A percentile compares a stretch with the other conserved stretches of the same genome.
phyloP scores from a whole-genome alignment of 2,888 invertebrate species.

The Xiphydria camelus region DNA sequence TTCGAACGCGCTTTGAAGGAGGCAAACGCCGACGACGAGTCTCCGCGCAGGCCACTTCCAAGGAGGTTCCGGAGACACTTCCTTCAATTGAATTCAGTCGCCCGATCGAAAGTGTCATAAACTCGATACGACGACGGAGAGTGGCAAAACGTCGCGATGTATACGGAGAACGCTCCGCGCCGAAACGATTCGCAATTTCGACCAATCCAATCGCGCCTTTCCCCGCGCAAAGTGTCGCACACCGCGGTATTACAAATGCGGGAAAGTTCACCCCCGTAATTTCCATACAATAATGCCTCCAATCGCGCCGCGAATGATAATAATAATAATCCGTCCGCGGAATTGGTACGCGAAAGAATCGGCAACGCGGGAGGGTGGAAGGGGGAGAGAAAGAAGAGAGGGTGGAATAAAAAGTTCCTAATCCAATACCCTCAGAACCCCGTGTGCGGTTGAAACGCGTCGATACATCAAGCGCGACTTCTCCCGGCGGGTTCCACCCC shows the following conservation, averaged over 20 bases:
- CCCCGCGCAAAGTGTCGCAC: no score
- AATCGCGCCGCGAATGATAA: slow-evolving; percentile 11
- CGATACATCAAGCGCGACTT: slow-evolving; percentile 31
- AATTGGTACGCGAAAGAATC: background rate
- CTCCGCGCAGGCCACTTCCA: no score
- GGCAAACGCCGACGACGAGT: no score
- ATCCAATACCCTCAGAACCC: slow-evolving; percentile 8
- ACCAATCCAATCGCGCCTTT: no score
- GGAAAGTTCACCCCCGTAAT: slow-evolving; percentile 12
- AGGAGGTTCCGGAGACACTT: no score
- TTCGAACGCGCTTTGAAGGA: no score
- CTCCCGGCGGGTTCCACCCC: slow-evolving; percentile 24
- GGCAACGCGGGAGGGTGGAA: background rate
- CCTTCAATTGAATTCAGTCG: no score
- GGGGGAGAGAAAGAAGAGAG: background rate
- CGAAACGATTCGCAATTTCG: no score
- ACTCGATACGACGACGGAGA: no score
- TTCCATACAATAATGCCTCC: slow-evolving; percentile 14
- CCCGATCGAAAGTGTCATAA: no score
- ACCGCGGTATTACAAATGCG: slow-evolving; percentile 14
- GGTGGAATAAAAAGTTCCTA: slow-evolving; percentile 16
- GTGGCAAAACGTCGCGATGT: no score
- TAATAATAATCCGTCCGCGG: slow-evolving; percentile 11
- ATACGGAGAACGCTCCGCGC: no score
- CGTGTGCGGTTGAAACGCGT: slow-evolving; percentile 11